Evolutionary conservation across 2,888 invertebrate species (phyloP), one percentile per base, ranked within the genome.

Genomic region (Eledona agricola): DNA sequence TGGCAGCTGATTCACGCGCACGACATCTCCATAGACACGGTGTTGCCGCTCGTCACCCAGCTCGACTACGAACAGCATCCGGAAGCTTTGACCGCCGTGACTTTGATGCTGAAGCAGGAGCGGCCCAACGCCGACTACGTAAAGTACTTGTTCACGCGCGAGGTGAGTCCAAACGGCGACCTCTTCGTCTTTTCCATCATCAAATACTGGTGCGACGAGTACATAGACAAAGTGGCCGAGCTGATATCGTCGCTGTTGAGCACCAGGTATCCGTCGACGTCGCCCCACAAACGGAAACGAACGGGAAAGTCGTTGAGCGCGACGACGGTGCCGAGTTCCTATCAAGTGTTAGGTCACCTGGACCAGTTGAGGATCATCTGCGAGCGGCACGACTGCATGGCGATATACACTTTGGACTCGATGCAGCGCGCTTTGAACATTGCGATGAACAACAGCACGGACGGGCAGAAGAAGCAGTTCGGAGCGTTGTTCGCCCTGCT

Each of bases 1-100:
- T 99, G 98, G 98, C 96, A 97, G 77, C 81, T 99, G 50, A 84
- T 97, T 34, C 87, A 90, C 60, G 96, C 96, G 25, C 97, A 97
- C 74, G 93, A 94, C 74, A 90, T 96, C 71, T 89, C 93, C 42
- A 84, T 95, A n/a, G 94, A 95, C 70, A 88, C 90, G 71, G 87
- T 96, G 59, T 78, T 93, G 69, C 89, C 93, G 20, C 79, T 89
- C 61, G 77, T 90, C 61, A 85, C 87, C 9, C 91, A 92, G 69
- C 77, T 95, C 54, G 89, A 90, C 67, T 86, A 87, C 73, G 83
- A 87, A 72, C 88, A 87, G 65, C 93, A 98, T 74, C 87, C 96
- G 0, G 97, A 98, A 80, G 96, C 97, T 0, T 78, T 96, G 15
- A 92, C 94, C 19, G 89, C 92, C 56, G 88, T 98, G 63, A 80